phyloP scores from a whole-genome alignment of 2,113 vertebrate species.

The Capreolus pygargus region DNA sequence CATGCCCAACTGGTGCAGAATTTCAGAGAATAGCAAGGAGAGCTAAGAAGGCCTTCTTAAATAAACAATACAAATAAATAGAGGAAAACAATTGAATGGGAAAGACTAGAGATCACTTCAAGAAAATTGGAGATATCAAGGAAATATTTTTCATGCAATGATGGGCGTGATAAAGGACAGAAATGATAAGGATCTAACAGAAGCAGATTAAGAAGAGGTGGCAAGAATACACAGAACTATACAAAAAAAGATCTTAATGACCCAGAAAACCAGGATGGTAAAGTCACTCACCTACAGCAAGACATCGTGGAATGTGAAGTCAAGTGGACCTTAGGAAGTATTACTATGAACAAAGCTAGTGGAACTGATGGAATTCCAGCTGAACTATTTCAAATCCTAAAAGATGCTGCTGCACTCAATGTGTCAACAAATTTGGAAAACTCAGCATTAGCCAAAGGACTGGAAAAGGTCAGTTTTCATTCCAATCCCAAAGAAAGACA shows the following conservation, averaged over 20 bases:
- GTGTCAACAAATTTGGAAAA: neutral
- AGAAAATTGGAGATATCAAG: neutral
- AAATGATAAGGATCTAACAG: neutral
- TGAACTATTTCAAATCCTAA: neutral
- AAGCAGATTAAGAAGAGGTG: neutral
- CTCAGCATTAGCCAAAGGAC: neutral
- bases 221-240: neutral
- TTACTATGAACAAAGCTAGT: neutral
- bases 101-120: neutral
- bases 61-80: neutral
- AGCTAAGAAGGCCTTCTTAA: neutral
- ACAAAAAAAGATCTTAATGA: neutral
- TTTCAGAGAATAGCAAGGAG: neutral
- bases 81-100: neutral
- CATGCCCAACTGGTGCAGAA: neutral
- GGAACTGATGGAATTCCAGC: neutral
- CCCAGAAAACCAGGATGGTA: neutral
- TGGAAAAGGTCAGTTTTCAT: neutral
- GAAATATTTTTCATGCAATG: neutral
- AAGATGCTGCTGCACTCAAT: neutral
- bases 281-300: neutral
- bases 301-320: neutral
- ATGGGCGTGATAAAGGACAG: neutral
- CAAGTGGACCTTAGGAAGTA: neutral
- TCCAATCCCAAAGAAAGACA: neutral